Conservation (phyloP, 2,888 invertebrate species). For the Campaea margaritaria region DNA sequence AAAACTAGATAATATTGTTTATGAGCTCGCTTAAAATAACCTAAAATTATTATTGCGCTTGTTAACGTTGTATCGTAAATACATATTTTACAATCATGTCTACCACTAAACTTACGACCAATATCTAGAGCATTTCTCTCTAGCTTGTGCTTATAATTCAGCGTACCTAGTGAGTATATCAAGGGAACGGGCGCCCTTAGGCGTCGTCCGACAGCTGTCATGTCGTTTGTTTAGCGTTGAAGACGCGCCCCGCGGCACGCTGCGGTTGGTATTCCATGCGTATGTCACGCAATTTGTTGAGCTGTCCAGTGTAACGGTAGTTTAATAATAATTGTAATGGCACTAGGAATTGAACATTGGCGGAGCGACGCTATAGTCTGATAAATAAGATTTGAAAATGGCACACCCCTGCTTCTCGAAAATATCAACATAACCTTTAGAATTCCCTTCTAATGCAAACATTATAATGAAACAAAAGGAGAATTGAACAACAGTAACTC, state of each 20-base stretch:
- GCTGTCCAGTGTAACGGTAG: constrained; percentile 2
- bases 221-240: constrained; percentile 18
- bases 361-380: too few species aligned
- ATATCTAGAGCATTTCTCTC: constrained; percentile 15
- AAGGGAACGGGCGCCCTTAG: constrained; percentile 13
- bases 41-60: too few species aligned
- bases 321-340: not conserved
- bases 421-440: too few species aligned
- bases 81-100: constrained; percentile 25
- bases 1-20: too few species aligned
- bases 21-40: too few species aligned
- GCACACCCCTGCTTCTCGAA: too few species aligned
- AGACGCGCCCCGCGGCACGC: constrained; percentile 15
- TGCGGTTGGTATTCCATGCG: constrained; percentile 36
- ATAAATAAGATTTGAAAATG: too few species aligned
- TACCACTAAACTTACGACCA: constrained; percentile 2
- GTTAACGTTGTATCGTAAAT: too few species aligned
- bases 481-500: too few species aligned
- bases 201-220: constrained; percentile 23
- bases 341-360: not conserved
- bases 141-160: constrained; percentile 2
- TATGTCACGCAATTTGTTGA: constrained; percentile 36
- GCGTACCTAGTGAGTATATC: constrained; percentile 14
- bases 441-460: too few species aligned
- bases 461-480: too few species aligned